A percentile compares a stretch with the other conserved stretches of the same genome.
Evolutionary conservation across 1,140 invertebrate genomes (phyloP).

Genomic region (Drosophila gunungcola): DNA sequence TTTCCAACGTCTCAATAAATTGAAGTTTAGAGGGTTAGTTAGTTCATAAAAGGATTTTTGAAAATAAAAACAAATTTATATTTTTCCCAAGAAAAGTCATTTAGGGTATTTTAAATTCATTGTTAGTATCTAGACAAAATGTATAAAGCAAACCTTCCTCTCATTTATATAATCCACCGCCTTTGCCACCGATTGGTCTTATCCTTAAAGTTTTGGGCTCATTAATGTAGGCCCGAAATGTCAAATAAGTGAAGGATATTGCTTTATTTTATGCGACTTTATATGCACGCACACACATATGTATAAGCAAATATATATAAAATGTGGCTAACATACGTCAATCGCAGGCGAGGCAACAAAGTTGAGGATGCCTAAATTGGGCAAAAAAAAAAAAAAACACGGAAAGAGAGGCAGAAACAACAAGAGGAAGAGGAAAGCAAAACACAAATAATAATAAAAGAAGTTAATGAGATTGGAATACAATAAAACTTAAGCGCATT

Average conservation of each 20-base stretch:
- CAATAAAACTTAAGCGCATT: constrained; percentile 79
- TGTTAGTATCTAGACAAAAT: no score
- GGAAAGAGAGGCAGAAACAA: neutral
- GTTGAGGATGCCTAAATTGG: constrained; percentile 53
- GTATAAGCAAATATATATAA: constrained; percentile 1
- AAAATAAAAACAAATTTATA: no score
- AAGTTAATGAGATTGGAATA: constrained; percentile 81
- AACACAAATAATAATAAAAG: constrained; percentile 80
- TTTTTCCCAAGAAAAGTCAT: neutral
- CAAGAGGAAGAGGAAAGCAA: constrained; percentile 7
- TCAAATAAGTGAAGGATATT: constrained; percentile 79
- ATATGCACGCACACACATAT: constrained; percentile 44
- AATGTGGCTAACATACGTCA: constrained; percentile 37
- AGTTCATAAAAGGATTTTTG: neutral
- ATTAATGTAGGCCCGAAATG: constrained; percentile 65
- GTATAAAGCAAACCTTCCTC: no score
- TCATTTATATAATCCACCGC: no score
- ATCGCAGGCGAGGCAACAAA: constrained; percentile 26
- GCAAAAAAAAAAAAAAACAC: constrained; percentile 21
- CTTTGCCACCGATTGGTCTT: neutral
- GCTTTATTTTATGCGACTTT: constrained; percentile 75
- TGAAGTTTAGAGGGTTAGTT: neutral
- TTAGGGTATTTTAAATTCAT: no score
- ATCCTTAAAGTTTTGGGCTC: constrained; percentile 21
- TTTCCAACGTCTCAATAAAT: neutral